Evolutionary conservation across 1,140 invertebrate genomes (phyloP), one percentile per base, ranked within the genome.

Genomic region (Bilobella aurantiaca): DNA sequence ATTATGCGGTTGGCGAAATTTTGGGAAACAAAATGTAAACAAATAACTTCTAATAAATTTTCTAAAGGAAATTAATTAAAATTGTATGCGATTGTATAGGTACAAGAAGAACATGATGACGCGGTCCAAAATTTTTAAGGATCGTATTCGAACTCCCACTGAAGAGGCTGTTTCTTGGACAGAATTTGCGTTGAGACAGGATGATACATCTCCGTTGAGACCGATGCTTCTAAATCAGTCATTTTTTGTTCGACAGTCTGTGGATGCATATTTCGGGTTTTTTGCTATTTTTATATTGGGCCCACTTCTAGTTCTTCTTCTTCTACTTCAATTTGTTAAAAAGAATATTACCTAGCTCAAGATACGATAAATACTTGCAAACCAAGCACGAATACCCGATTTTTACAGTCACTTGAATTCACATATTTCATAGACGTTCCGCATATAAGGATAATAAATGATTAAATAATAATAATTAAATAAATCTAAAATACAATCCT

Each of bases 141-240:
- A 70, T 30, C 42, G 60, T n/a, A 49, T 46, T 8, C 21, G 29
- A n/a, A 30, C 29, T 23, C 69, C 69, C 21, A 37, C 61, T 2
- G 58, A 64, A 14, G 34, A 28, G 0, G 57, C 66, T n/a, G 25
- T 64, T n/a, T 64, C 31, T 23, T 70, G 69, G 69, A 60, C 58
- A 3, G 71, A 73, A 53, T 72, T 69, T 56, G 58, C 69, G 14
- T 32, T 72, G 23, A 49, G 66, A 60, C 66, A 68, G 0, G 73
- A 66, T 62, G 75, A 69, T n/a, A 25, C 46, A 2, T 42, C 42
- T 29, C 1, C 46, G 2, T 29, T 69, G 18, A 65, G 59, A 58
- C 67, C 63, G 12, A 29, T 65, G 34, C 18, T 21, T 28, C 42
- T 28, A 3, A 12, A 63, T 2, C 62, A 63, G 25, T 12, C 62